These are phyloP conservation scores for Cerastoderma edule DNA, from an alignment of 2,888 invertebrate species.

Conservation along the genomic window DNA sequence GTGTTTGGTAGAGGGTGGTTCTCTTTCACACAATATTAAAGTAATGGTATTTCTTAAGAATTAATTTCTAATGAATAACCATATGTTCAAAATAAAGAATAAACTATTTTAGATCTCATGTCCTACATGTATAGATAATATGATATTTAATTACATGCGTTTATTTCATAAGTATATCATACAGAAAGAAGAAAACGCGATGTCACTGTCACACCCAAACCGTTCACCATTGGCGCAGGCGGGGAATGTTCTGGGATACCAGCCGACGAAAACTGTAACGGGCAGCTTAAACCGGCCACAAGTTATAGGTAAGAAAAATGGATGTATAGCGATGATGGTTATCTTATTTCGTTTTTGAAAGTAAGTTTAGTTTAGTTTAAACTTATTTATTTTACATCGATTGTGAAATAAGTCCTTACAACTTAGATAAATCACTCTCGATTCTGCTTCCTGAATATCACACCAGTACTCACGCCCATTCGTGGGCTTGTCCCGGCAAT, in stretches of 20 bases:
- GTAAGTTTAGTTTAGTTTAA: neutral
- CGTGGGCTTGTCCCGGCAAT: too few relatives aligned
- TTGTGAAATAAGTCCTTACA: neutral
- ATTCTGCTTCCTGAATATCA: too few relatives aligned
- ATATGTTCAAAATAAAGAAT: neutral
- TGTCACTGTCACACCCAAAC: neutral
- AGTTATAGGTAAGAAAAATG: constrained; percentile 5
- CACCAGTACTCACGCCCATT: too few relatives aligned
- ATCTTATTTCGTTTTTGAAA: neutral
- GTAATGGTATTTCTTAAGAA: too few relatives aligned
- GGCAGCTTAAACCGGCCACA: neutral
- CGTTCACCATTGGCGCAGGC: constrained; percentile 2
- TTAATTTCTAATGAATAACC: neutral
- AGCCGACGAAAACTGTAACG: neutral
- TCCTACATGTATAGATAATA: neutral
- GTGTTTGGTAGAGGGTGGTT: too few relatives aligned
- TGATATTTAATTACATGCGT: neutral
- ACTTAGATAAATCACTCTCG: neutral
- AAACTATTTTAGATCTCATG: neutral
- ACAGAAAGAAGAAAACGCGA: neutral
- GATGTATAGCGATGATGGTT: neutral
- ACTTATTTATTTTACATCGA: neutral
- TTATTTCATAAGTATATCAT: neutral
- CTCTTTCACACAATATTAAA: too few relatives aligned
- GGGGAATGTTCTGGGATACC: neutral